phyloP scores from a whole-genome alignment of 2,113 vertebrate species.

The Pipra filicauda region DNA sequence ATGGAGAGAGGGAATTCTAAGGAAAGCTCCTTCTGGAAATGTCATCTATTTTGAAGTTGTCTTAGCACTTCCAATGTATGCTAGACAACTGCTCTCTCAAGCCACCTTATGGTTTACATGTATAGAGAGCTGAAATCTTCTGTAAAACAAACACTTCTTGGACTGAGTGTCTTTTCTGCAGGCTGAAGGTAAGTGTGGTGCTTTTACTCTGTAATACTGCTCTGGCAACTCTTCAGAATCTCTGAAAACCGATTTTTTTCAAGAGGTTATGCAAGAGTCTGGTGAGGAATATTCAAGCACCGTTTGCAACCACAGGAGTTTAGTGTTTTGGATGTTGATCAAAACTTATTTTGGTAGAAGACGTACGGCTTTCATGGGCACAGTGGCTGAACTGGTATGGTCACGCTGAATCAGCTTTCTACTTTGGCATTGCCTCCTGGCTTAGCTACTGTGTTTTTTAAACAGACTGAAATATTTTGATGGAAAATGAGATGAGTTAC shows the following conservation, averaged over 20 bases:
- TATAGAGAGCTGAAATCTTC: background rate
- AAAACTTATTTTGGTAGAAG: constrained; percentile 3
- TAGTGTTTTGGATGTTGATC: background rate
- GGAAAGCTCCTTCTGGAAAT: background rate
- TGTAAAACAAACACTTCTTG: background rate
- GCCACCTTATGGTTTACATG: background rate
- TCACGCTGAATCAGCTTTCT: background rate
- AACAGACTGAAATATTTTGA: background rate
- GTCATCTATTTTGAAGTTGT: background rate
- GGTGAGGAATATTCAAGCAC: background rate
- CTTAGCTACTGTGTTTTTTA: background rate
- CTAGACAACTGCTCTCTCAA: background rate
- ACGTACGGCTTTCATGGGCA: background rate
- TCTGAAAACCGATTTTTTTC: background rate
- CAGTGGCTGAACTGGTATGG: background rate
- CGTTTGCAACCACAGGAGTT: background rate
- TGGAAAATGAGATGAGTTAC: background rate
- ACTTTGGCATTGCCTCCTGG: background rate
- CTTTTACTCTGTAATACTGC: background rate
- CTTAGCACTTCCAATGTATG: background rate
- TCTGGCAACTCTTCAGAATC: background rate
- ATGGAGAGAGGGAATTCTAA: background rate
- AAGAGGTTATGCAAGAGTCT: background rate
- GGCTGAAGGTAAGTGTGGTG: background rate
- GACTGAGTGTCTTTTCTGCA: background rate